Percentiles rank a stretch among this genome's conserved stretches.
These are phyloP conservation scores for Temnothorax longispinosus DNA, from an alignment of 1,140 invertebrate genomes.

Conservation along the genomic window DNA sequence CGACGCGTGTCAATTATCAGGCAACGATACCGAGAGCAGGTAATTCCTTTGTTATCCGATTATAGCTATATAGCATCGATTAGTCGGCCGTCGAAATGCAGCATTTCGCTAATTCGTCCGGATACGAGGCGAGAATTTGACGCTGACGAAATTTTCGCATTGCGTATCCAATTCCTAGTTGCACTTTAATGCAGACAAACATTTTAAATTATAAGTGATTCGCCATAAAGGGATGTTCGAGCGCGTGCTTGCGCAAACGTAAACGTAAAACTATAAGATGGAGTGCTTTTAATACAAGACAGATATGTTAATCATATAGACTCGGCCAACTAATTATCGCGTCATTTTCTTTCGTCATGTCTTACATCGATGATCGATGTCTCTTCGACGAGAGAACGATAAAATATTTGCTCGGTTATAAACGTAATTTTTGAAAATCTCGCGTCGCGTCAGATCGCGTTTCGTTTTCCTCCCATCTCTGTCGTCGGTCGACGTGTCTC, in stretches of 20 bases:
- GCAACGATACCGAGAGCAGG: constrained; percentile 8
- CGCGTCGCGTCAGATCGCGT: not conserved
- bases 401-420: not conserved
- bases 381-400: not conserved
- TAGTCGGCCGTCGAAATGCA: constrained; percentile 17
- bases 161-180: not conserved
- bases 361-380: constrained; percentile 21
- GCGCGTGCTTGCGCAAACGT: not conserved
- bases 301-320: constrained; percentile 2
- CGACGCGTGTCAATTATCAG: constrained; percentile 40
- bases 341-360: not conserved
- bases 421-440: not conserved
- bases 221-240: not conserved
- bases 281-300: not conserved
- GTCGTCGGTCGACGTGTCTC: not conserved
- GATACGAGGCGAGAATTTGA: not conserved
- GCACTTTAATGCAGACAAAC: not conserved
- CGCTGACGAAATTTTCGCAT: not conserved
- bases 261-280: not conserved
- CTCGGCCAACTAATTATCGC: not conserved
- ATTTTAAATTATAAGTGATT: not conserved
- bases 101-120: constrained; percentile 9
- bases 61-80: constrained; percentile 24
- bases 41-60: constrained; percentile 31
- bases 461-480: not conserved